A percentile compares a stretch with the other conserved stretches of the same genome.
phyloP scores from a whole-genome alignment of 2,797 vertebrate genomes.

The Streptopelia turtur region DNA sequence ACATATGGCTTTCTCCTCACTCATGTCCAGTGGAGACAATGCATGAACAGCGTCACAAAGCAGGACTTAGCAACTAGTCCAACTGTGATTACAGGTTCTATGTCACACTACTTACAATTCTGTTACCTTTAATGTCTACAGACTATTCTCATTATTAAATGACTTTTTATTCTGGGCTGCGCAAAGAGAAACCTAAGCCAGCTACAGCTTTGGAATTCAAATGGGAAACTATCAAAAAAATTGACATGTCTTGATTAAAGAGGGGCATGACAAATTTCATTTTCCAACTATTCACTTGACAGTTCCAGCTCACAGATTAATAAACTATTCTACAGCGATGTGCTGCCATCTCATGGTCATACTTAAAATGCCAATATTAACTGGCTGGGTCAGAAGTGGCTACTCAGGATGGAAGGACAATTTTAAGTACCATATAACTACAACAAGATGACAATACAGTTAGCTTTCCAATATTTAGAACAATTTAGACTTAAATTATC shows the following conservation, averaged over 20 bases:
- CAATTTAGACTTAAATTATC: not conserved
- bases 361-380: not conserved
- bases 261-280: not conserved
- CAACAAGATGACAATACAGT: not conserved
- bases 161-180: not conserved
- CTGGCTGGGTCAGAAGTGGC: not conserved
- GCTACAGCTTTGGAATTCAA: not conserved
- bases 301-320: not conserved
- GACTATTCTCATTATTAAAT: not conserved
- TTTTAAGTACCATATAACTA: not conserved
- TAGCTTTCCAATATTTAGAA: not conserved
- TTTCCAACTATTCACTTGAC: not conserved
- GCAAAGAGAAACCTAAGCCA: not conserved
- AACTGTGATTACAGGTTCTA: not conserved
- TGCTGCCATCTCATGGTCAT: slow-evolving; percentile 69
- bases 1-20: not conserved
- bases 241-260: not conserved
- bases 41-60: not conserved
- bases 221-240: not conserved
- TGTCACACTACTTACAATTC: not conserved
- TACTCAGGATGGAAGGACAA: not conserved
- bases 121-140: not conserved
- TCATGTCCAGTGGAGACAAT: not conserved
- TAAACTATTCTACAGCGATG: not conserved
- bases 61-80: not conserved